Conservation (phyloP, 2,113 vertebrate genomes). For the Elephas maximus region DNA sequence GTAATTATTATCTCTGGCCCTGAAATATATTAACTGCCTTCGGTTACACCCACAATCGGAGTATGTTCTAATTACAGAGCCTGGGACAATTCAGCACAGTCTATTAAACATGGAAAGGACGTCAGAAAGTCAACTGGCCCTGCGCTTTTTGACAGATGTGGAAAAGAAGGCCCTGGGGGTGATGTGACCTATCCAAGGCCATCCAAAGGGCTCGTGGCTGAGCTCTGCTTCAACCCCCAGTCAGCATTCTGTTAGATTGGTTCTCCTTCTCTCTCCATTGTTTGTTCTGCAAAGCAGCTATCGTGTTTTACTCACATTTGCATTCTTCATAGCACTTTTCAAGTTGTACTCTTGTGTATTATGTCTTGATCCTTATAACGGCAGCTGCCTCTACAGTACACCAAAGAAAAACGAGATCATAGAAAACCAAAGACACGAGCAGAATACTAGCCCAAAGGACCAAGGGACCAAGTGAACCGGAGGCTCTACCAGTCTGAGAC, state of each 20-base stretch:
- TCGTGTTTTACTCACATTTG: not conserved
- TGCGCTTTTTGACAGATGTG: conserved; percentile 14
- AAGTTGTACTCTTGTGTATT: not conserved
- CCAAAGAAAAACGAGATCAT: too few relatives aligned
- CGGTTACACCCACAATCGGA: not conserved
- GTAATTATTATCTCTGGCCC: not conserved
- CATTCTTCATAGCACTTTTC: not conserved
- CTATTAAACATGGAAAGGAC: not conserved
- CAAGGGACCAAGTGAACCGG: too few relatives aligned
- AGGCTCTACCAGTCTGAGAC: too few relatives aligned
- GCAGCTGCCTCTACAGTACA: too few relatives aligned
- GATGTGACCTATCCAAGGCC: not conserved
- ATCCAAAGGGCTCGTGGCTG: not conserved
- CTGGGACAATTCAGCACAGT: not conserved
- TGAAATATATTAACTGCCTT: not conserved
- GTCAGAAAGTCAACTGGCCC: not conserved
- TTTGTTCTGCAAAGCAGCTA: not conserved
- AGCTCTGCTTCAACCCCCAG: not conserved
- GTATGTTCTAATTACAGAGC: conserved; percentile 1
- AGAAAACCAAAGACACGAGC: too few relatives aligned
- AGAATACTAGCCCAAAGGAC: too few relatives aligned
- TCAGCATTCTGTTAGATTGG: not conserved
- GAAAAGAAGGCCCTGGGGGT: not conserved
- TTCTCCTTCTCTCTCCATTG: not conserved
- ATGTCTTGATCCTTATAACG: too few relatives aligned